These are phyloP conservation scores for Oxytorus armatus DNA, from an alignment of 2,888 invertebrate genomes.

Conservation along the genomic window DNA sequence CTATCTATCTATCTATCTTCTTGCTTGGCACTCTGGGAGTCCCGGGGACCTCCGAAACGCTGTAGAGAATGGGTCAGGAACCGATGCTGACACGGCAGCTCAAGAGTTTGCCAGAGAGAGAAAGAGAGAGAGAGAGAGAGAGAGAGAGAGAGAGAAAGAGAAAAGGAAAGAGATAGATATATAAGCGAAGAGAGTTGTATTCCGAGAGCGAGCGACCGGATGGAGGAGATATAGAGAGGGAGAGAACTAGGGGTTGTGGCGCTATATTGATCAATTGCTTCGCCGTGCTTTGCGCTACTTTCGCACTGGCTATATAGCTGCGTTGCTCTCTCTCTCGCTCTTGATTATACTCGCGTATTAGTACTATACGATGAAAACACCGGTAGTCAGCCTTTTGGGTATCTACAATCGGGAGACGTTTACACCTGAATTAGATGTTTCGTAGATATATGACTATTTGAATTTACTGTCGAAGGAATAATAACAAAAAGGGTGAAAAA, in stretches of 20 bases:
- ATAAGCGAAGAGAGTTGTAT: constrained; percentile 25
- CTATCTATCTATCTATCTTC: constrained; percentile 69
- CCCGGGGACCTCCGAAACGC: constrained; percentile 40
- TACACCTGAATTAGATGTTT: not conserved
- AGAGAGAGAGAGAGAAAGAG: not conserved
- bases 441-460: not conserved
- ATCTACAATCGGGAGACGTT: not conserved
- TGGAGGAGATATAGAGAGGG: constrained; percentile 66
- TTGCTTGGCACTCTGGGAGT: constrained; percentile 22
- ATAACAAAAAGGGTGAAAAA: too few relatives aligned
- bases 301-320: constrained; percentile 73
- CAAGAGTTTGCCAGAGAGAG: not conserved
- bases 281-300: constrained; percentile 83
- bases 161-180: not conserved
- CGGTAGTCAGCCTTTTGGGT: not conserved
- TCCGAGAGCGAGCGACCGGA: constrained; percentile 42
- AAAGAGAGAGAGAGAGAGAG: not conserved
- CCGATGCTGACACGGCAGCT: constrained; percentile 43
- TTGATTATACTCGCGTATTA: constrained; percentile 4
- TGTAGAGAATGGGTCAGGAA: constrained; percentile 42
- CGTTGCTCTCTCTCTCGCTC: not conserved
- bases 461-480: not conserved
- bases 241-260: constrained; percentile 78
- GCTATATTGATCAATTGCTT: constrained; percentile 85
- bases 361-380: not conserved